Evolutionary conservation across 1,140 invertebrate species (phyloP).

Genomic region (Venustaconcha ellipsiformis): DNA sequence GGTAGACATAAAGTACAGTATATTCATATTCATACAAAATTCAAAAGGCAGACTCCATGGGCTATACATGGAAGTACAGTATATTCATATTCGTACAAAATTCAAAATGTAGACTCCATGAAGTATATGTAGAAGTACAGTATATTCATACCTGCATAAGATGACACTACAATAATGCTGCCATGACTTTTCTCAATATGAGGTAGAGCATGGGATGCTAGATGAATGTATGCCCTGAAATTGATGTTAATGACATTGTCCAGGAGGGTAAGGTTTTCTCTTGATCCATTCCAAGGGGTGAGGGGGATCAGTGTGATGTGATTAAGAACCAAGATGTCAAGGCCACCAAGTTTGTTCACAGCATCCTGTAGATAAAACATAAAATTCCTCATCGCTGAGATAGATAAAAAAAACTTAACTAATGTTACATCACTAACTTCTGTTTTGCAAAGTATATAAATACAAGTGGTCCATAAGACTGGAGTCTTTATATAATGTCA

Average conservation of each 20-base stretch:
- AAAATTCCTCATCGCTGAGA: too few relatives aligned
- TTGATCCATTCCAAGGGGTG: conserved; percentile 50
- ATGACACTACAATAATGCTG: conserved; percentile 59
- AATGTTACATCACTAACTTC: too few relatives aligned
- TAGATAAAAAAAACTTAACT: too few relatives aligned
- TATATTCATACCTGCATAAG: conserved; percentile 49
- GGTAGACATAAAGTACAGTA: too few relatives aligned
- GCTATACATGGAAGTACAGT: too few relatives aligned
- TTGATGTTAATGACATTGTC: conserved; percentile 56
- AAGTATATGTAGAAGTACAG: background rate
- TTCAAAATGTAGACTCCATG: background rate
- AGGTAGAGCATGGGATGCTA: conserved; percentile 58
- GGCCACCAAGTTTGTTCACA: conserved; percentile 44
- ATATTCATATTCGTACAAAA: too few relatives aligned
- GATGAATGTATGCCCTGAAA: conserved; percentile 61
- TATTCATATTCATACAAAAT: too few relatives aligned
- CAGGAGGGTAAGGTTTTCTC: conserved; percentile 47
- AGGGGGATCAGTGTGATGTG: conserved; percentile 55
- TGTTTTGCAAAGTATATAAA: too few relatives aligned
- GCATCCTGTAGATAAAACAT: conserved; percentile 42
- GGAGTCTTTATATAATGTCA: too few relatives aligned
- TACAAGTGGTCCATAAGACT: too few relatives aligned
- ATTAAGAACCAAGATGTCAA: conserved; percentile 63
- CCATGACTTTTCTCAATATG: conserved; percentile 47
- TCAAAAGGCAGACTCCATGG: too few relatives aligned